phyloP scores from a whole-genome alignment of 2,797 vertebrate genomes.

The Amblyraja radiata region DNA sequence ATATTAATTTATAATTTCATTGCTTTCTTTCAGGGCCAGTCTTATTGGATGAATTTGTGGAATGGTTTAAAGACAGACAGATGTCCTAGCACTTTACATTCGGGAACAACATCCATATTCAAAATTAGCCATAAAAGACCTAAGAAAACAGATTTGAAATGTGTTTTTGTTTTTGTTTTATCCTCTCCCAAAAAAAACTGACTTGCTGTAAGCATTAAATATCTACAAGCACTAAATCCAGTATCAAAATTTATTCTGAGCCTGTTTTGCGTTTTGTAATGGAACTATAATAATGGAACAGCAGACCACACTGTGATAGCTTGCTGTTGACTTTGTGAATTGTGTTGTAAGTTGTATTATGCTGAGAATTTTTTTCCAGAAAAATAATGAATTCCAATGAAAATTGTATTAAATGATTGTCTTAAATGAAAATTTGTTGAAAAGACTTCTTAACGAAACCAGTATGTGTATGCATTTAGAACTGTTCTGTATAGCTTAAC shows the following conservation, averaged over 20 bases:
- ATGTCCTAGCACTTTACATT: constrained; percentile 78
- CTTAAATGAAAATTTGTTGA: constrained; percentile 35
- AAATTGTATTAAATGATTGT: constrained; percentile 37
- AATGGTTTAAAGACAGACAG: constrained; percentile 98
- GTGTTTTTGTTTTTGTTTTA: constrained; percentile 9
- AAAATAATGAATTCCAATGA: constrained; percentile 26
- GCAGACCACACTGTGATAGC: constrained; percentile 88
- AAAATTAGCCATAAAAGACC: constrained; percentile 66
- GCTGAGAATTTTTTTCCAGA: constrained; percentile 49
- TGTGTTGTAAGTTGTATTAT: constrained; percentile 73
- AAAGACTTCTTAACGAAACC: constrained; percentile 25
- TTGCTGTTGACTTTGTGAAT: constrained; percentile 78
- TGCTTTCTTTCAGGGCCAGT: constrained; percentile 79
- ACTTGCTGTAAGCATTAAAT: constrained; percentile 34
- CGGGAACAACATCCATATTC: constrained; percentile 65
- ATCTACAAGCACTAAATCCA: constrained; percentile 31
- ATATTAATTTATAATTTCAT: constrained; percentile 41
- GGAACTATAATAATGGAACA: constrained; percentile 75
- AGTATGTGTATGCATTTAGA: constrained; percentile 8
- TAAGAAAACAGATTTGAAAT: constrained; percentile 32
- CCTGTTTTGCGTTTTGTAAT: constrained; percentile 77
- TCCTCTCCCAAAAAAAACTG: not conserved
- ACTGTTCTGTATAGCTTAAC: constrained; percentile 20
- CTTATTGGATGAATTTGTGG: constrained; percentile 98
- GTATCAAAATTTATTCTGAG: constrained; percentile 63